Percentiles rank a stretch among this genome's conserved stretches.
These are phyloP conservation scores for Neofelis nebulosa DNA, from an alignment of 2,113 vertebrate genomes.

Conservation along the genomic window DNA sequence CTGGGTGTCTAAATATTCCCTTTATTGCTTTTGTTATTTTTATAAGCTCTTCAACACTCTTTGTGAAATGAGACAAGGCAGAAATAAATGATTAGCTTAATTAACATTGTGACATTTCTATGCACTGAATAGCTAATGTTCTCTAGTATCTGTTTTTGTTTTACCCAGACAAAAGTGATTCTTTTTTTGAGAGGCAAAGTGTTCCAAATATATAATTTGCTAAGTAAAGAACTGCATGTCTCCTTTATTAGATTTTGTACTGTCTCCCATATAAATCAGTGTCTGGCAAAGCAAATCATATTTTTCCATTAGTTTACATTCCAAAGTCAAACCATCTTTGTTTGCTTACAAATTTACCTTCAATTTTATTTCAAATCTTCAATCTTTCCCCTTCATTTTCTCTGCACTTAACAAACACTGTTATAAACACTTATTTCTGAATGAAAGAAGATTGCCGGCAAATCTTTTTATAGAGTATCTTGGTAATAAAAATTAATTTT, in stretches of 20 bases:
- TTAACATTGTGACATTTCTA: background rate
- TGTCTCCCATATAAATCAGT: conserved; percentile 9
- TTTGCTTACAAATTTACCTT: conserved; percentile 18
- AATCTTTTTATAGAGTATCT: background rate
- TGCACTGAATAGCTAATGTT: background rate
- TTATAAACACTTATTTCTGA: background rate
- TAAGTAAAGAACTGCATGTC: background rate
- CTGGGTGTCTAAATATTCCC: background rate
- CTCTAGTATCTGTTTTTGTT: background rate
- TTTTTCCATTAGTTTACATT: background rate
- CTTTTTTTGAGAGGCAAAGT: background rate
- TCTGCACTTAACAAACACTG: background rate
- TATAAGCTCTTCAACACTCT: background rate
- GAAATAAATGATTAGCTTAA: conserved; percentile 38
- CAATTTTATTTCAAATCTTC: background rate
- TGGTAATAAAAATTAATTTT: conserved; percentile 18
- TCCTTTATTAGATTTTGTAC: conserved; percentile 12
- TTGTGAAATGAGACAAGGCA: background rate
- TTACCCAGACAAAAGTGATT: background rate
- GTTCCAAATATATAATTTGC: conserved; percentile 5
- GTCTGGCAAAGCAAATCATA: background rate
- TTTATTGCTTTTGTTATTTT: conserved; percentile 44
- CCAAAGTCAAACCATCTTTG: background rate
- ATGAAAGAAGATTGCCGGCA: background rate
- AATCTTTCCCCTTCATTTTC: background rate